Conservation (phyloP, 2,888 invertebrate genomes). For the Neuroscelio doddi region DNA sequence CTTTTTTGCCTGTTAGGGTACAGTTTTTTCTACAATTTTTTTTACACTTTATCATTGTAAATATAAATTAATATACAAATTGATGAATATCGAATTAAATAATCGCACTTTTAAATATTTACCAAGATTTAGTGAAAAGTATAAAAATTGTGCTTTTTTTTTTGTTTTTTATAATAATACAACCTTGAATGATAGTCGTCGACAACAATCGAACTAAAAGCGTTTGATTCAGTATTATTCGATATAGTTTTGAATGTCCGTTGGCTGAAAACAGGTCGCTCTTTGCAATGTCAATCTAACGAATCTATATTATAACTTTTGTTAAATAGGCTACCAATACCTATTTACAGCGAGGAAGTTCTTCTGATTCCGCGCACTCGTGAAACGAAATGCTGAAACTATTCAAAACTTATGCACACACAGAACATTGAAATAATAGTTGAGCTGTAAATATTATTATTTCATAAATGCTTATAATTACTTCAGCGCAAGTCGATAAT, state of each 20-base stretch:
- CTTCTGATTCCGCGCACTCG: conserved; percentile 48
- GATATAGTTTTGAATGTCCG: conserved; percentile 46
- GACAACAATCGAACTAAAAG: conserved; percentile 36
- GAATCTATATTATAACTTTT: conserved; percentile 49
- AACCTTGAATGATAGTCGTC: conserved; percentile 44
- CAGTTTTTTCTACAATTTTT: conserved; percentile 19
- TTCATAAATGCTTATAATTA: conserved; percentile 40
- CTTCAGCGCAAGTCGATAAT: conserved; percentile 17
- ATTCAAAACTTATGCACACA: conserved; percentile 43
- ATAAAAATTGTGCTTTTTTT: too few relatives aligned
- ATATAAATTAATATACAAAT: neutral
- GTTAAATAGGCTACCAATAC: conserved; percentile 48
- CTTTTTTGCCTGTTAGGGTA: conserved; percentile 13
- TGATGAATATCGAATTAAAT: too few relatives aligned
- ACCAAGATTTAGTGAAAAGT: too few relatives aligned
- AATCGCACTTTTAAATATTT: too few relatives aligned
- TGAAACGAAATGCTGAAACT: conserved; percentile 47
- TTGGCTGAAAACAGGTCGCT: conserved; percentile 50
- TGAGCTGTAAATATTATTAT: conserved; percentile 40
- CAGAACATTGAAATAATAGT: conserved; percentile 35
- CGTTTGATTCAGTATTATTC: conserved; percentile 42
- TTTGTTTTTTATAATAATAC: conserved; percentile 29
- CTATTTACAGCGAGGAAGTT: conserved; percentile 49
- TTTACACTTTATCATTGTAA: neutral
- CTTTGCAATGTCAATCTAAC: conserved; percentile 45